These are phyloP conservation scores for Peromyscus polionotus DNA, from an alignment of 2,113 vertebrate genomes.

Conservation along the genomic window DNA sequence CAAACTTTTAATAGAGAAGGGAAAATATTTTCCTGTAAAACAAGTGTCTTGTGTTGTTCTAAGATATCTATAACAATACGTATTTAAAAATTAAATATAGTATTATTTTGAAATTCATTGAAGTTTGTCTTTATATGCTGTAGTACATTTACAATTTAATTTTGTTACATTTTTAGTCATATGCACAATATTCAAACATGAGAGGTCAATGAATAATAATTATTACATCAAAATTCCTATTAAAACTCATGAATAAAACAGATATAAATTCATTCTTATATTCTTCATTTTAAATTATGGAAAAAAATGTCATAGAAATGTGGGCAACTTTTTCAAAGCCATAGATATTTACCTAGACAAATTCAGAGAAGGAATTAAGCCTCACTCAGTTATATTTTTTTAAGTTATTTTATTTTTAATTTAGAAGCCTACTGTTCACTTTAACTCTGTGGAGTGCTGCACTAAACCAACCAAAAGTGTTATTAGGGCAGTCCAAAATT, in stretches of 20 bases:
- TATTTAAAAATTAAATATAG: neutral
- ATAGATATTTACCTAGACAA: neutral
- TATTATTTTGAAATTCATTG: neutral
- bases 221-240: neutral
- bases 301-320: neutral
- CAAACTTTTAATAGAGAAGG: neutral
- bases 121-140: neutral
- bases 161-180: neutral
- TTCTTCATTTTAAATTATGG: neutral
- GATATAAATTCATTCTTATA: neutral
- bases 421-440: neutral
- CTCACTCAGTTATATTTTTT: neutral
- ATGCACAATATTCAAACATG: neutral
- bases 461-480: neutral
- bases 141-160: neutral
- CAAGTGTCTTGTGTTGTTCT: neutral
- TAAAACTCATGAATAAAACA: neutral
- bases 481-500: neutral
- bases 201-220: neutral
- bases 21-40: neutral
- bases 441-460: neutral
- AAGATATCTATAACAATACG: neutral
- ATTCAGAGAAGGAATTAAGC: neutral
- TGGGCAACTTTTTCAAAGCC: neutral
- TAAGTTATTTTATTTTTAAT: constrained; percentile 6